phyloP scores from a whole-genome alignment of 2,797 vertebrate genomes.

The Acipenser ruthenus region DNA sequence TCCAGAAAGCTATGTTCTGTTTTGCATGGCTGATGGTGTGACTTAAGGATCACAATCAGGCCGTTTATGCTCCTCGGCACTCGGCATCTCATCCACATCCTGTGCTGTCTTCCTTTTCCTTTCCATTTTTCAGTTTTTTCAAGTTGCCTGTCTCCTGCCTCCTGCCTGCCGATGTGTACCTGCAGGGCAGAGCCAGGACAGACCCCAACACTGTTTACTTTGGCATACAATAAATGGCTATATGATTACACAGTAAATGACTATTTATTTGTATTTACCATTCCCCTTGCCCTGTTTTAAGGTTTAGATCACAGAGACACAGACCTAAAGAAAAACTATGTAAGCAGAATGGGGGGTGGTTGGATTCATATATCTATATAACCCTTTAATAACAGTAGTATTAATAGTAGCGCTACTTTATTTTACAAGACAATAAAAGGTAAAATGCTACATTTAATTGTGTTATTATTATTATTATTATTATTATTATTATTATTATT shows the following conservation, averaged over 20 bases:
- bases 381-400: too few species aligned
- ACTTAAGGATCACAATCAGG: conserved; percentile 60
- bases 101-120: conserved; percentile 45
- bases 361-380: neutral
- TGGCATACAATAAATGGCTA: conserved; percentile 58
- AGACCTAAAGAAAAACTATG: conserved; percentile 47
- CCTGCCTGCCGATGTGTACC: too few species aligned
- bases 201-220: conserved; percentile 52
- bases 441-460: too few species aligned
- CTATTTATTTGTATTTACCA: conserved; percentile 28
- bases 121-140: conserved; percentile 43
- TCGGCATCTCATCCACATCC: conserved; percentile 49
- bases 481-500: too few species aligned
- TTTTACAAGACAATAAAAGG: too few species aligned
- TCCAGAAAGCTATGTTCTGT: conserved; percentile 75
- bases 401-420: too few species aligned
- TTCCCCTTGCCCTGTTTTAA: conserved; percentile 42
- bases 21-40: conserved; percentile 66
- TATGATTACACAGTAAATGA: conserved; percentile 25
- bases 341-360: conserved; percentile 25
- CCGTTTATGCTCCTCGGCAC: conserved; percentile 49
- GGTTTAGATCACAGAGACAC: conserved; percentile 47
- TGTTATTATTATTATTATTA: too few species aligned
- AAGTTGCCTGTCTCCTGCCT: conserved; percentile 20
- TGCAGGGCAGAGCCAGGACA: conserved; percentile 26